Conservation (phyloP, 2,888 invertebrate species). For the Gasteruption jaculator region DNA sequence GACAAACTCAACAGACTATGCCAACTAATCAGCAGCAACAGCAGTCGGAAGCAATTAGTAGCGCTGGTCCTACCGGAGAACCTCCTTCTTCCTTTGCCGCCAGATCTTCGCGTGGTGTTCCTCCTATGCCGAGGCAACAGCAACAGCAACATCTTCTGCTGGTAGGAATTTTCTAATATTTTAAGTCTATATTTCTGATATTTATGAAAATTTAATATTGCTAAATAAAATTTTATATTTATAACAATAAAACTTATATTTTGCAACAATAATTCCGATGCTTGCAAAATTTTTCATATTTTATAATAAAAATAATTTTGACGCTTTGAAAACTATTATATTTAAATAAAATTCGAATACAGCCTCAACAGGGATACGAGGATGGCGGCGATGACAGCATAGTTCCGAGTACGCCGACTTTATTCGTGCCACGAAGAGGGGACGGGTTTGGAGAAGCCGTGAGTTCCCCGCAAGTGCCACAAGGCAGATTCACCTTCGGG, state of each 20-base stretch:
- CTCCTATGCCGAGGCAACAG: conserved; percentile 54
- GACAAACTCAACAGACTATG: conserved; percentile 53
- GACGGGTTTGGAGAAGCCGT: conserved; percentile 91
- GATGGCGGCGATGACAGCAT: conserved; percentile 73
- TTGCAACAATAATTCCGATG: conserved; percentile 1
- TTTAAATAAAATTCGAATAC: conserved; percentile 16
- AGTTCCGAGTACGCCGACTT: conserved; percentile 85
- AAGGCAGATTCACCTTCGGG: conserved; percentile 63
- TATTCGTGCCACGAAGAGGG: conserved; percentile 74
- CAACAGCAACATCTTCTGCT: conserved; percentile 54
- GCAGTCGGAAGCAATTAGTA: conserved; percentile 69
- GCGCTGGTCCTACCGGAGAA: conserved; percentile 54
- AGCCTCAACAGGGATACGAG: conserved; percentile 58
- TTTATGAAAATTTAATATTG: not conserved
- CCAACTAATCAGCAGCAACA: conserved; percentile 57
- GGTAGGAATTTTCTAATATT: conserved; percentile 29
- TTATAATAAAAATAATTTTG: not conserved
- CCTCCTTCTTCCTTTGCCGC: conserved; percentile 42
- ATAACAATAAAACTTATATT: conserved; percentile 2
- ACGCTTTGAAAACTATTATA: not conserved
- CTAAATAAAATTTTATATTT: not conserved
- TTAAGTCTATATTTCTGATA: not conserved
- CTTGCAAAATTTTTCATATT: too few relatives aligned
- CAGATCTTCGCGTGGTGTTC: conserved; percentile 51
- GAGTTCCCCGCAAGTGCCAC: conserved; percentile 78